A percentile compares a stretch with the other conserved stretches of the same genome.
phyloP scores from a whole-genome alignment of 2,113 vertebrate species.

The Spheniscus mendiculus region DNA sequence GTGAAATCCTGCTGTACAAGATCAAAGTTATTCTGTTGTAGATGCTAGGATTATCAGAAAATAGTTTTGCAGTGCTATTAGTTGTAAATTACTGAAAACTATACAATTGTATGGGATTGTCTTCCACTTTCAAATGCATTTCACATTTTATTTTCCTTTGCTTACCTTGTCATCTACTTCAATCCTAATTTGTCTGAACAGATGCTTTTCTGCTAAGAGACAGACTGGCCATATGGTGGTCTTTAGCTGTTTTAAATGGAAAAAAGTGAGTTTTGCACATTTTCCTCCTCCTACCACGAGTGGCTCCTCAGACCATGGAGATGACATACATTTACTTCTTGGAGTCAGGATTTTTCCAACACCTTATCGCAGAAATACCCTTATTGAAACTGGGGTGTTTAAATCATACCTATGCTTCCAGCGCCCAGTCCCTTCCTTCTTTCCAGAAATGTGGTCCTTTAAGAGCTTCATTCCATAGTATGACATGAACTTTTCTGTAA shows the following conservation, averaged over 20 bases:
- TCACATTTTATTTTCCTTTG: background rate
- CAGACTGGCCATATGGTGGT: constrained; percentile 20
- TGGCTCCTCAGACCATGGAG: background rate
- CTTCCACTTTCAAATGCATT: background rate
- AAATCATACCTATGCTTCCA: background rate
- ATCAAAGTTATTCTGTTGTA: background rate
- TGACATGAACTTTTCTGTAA: background rate
- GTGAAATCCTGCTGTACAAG: background rate
- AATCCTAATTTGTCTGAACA: background rate
- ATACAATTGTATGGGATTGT: background rate
- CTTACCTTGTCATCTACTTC: background rate
- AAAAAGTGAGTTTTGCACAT: background rate
- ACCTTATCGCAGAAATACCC: background rate
- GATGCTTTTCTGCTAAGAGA: constrained; percentile 23
- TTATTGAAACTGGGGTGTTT: background rate
- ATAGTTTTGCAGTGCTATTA: background rate
- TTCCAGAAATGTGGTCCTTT: background rate
- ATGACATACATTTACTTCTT: background rate
- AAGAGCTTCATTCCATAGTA: background rate
- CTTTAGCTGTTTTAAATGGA: constrained; percentile 27
- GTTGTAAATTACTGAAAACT: background rate
- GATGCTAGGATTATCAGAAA: background rate
- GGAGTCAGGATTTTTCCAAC: background rate
- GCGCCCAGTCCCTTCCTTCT: background rate
- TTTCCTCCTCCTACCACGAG: background rate